phyloP scores from a whole-genome alignment of 2,797 vertebrate genomes.

The Halcyon badia region DNA sequence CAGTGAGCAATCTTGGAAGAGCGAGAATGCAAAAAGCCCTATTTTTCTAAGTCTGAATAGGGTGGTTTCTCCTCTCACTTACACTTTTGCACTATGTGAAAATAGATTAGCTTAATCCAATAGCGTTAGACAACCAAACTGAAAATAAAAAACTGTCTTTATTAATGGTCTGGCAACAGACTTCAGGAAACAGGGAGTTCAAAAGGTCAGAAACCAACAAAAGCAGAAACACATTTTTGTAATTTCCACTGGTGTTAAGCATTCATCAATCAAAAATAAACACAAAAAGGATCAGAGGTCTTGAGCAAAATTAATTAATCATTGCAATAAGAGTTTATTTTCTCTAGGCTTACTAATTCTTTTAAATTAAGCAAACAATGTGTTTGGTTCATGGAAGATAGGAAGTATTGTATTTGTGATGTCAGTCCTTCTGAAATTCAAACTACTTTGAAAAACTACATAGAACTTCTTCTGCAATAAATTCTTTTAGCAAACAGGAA shows the following conservation, averaged over 20 bases:
- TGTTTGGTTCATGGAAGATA: neutral
- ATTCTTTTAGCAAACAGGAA: conserved; percentile 12
- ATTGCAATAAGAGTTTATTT: neutral
- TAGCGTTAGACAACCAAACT: neutral
- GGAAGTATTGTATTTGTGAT: neutral
- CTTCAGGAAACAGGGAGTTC: neutral
- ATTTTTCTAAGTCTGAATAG: neutral
- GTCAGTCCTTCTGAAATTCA: neutral
- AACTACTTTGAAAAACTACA: neutral
- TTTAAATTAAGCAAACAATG: neutral
- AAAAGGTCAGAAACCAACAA: neutral
- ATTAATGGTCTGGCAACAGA: conserved; percentile 6
- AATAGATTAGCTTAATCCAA: neutral
- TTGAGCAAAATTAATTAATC: neutral
- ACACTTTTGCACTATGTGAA: neutral
- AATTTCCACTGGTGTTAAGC: conserved; percentile 8
- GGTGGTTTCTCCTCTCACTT: neutral
- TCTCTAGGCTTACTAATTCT: neutral
- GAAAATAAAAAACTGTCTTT: conserved; percentile 13
- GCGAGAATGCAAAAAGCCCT: neutral
- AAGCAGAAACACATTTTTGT: neutral
- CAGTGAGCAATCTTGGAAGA: neutral
- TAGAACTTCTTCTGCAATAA: neutral
- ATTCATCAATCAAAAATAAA: conserved; percentile 17
- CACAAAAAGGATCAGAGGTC: neutral